phyloP scores from a whole-genome alignment of 2,888 invertebrate genomes.

The Gibbula magus region DNA sequence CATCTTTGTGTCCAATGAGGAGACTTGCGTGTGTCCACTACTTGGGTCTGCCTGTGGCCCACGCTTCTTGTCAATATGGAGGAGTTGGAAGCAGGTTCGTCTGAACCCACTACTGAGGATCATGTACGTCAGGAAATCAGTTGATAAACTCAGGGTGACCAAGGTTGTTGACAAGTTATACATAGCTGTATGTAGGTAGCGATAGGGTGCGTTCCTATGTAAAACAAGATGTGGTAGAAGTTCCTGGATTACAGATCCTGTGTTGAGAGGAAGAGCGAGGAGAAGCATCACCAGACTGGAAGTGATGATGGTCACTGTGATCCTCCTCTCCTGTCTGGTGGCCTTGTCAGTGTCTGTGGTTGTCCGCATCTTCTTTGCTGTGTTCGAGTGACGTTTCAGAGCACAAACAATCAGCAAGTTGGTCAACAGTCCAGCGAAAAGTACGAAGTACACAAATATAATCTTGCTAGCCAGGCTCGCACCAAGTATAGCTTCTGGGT shows the following conservation, averaged over 20 bases:
- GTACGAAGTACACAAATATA: too few relatives aligned
- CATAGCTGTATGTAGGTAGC: not conserved
- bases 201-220: not conserved
- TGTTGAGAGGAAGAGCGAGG: not conserved
- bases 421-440: not conserved
- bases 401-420: not conserved
- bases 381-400: not conserved
- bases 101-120: not conserved
- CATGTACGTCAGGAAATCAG: not conserved
- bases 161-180: not conserved
- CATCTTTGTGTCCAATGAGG: not conserved
- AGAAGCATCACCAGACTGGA: not conserved
- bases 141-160: not conserved
- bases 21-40: not conserved
- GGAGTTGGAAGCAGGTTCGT: not conserved
- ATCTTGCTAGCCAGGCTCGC: too few relatives aligned
- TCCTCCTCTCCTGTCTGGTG: too few relatives aligned
- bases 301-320: not conserved
- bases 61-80: not conserved
- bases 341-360: too few relatives aligned
- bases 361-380: too few relatives aligned
- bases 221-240: not conserved
- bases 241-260: not conserved
- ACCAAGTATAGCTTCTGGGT: too few relatives aligned
- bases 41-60: not conserved